These are phyloP conservation scores for Colistium nudipinnis DNA, from an alignment of 2,113 vertebrate genomes.

Conservation along the genomic window DNA sequence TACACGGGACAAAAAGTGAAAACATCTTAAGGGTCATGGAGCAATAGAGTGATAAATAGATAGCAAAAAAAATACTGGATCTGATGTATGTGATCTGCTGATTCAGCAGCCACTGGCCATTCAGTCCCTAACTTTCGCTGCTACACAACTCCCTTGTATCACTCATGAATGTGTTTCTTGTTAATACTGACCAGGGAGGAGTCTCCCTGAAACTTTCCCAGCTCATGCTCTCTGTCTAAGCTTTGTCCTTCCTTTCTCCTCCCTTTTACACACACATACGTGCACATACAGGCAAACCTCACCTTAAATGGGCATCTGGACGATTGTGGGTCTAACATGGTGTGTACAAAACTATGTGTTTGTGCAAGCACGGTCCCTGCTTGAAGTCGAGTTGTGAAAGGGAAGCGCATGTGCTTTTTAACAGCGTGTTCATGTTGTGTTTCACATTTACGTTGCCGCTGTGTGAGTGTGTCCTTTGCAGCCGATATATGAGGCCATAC, in stretches of 20 bases:
- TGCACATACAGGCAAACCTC: slow-evolving; percentile 28
- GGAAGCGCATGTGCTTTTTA: background rate
- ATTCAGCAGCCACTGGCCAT: slow-evolving; percentile 43
- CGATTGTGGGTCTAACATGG: slow-evolving; percentile 21
- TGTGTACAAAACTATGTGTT: background rate
- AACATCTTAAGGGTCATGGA: background rate
- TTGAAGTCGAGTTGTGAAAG: slow-evolving; percentile 10
- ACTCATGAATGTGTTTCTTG: slow-evolving; percentile 61
- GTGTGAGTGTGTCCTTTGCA: slow-evolving; percentile 36
- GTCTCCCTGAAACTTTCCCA: slow-evolving; percentile 38
- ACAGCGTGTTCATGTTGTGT: background rate
- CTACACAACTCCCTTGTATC: slow-evolving; percentile 35
- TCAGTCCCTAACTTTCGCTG: slow-evolving; percentile 30
- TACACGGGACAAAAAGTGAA: background rate
- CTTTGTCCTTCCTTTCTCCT: slow-evolving; percentile 8
- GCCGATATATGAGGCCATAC: slow-evolving; percentile 47
- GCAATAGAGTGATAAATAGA: background rate
- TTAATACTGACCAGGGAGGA: slow-evolving; percentile 55
- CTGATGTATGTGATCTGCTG: slow-evolving; percentile 29
- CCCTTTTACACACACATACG: slow-evolving; percentile 29
- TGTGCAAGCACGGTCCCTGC: slow-evolving; percentile 17
- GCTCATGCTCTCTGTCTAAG: slow-evolving; percentile 17
- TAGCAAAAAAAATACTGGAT: background rate
- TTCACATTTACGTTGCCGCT: slow-evolving; percentile 18
- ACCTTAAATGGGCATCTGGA: slow-evolving; percentile 22